Percentiles rank a stretch among this genome's conserved stretches.
Evolutionary conservation across 2,888 invertebrate species (phyloP).

Genomic region (Brachyptera risi): DNA sequence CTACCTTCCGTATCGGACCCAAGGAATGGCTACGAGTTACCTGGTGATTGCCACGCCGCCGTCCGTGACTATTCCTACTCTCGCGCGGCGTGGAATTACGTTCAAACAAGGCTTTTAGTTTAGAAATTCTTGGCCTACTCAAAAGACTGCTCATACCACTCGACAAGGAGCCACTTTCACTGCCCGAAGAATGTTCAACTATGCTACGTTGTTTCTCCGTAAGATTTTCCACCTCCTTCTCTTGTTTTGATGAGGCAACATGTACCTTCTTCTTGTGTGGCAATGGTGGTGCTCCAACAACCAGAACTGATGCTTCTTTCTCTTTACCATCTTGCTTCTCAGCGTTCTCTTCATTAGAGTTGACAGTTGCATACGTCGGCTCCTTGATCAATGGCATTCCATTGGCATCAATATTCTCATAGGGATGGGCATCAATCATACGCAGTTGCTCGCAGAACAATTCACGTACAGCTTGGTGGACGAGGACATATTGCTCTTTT

Average conservation of each 20-base stretch:
- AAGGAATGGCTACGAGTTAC: slow-evolving; percentile 38
- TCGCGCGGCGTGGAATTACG: slow-evolving; percentile 34
- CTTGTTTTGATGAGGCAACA: slow-evolving; percentile 38
- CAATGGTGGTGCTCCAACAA: slow-evolving; percentile 36
- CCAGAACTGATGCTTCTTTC: slow-evolving; percentile 29
- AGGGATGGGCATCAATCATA: slow-evolving; percentile 51
- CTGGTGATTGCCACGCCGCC: slow-evolving; percentile 28
- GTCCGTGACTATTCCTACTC: slow-evolving; percentile 29
- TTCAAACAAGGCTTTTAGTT: slow-evolving; percentile 43
- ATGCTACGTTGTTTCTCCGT: slow-evolving; percentile 37
- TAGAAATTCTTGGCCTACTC: slow-evolving; percentile 41
- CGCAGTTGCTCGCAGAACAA: slow-evolving; percentile 51
- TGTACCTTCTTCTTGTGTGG: slow-evolving; percentile 38
- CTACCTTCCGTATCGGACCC: slow-evolving; percentile 34
- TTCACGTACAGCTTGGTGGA: slow-evolving; percentile 51
- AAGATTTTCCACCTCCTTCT: slow-evolving; percentile 41
- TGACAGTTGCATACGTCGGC: slow-evolving; percentile 41
- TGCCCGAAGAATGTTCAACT: slow-evolving; percentile 32
- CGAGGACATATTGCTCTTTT: slow-evolving; percentile 54
- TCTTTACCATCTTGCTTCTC: slow-evolving; percentile 39
- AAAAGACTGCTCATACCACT: slow-evolving; percentile 30
- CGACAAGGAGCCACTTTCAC: slow-evolving; percentile 19
- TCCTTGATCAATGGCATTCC: slow-evolving; percentile 42
- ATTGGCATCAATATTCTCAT: slow-evolving; percentile 49
- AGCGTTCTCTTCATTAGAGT: slow-evolving; percentile 31